Evolutionary conservation across 2,888 invertebrate species (phyloP).

Genomic region (Drosophila algonquin): DNA sequence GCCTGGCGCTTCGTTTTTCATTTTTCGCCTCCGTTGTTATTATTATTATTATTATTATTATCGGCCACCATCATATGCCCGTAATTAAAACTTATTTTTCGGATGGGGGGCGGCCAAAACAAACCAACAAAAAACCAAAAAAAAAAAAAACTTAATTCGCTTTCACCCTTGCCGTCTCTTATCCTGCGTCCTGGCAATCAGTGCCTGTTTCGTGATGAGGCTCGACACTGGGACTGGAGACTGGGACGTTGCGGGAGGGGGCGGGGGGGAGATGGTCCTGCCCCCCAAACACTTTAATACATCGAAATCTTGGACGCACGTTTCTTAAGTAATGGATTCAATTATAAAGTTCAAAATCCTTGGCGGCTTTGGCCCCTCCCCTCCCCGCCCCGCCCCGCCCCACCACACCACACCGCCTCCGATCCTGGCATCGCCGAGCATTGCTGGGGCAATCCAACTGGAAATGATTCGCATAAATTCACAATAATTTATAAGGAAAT

Average conservation of each 20-base stretch:
- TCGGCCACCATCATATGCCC: conserved; percentile 80
- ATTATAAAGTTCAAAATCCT: conserved; percentile 79
- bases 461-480: conserved; percentile 81
- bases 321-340: conserved; percentile 79
- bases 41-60: conserved; percentile 56
- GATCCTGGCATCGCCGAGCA: neutral
- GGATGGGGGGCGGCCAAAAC: conserved; percentile 61
- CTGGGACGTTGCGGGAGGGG: neutral
- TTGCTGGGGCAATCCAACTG: conserved; percentile 68
- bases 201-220: conserved; percentile 10
- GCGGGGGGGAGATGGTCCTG: neutral
- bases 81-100: conserved; percentile 78
- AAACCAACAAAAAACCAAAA: conserved; percentile 55
- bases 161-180: conserved; percentile 9
- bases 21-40: conserved; percentile 38
- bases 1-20: conserved; percentile 30
- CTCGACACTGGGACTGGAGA: neutral
- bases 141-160: conserved; percentile 66
- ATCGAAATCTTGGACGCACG: conserved; percentile 77
- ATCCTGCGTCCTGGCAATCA: conserved; percentile 39
- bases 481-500: conserved; percentile 79
- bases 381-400: no score
- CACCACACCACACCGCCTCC: no score
- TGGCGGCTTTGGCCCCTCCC: conserved; percentile 56
- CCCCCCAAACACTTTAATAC: conserved; percentile 70